These are phyloP conservation scores for Limosa lapponica DNA, from an alignment of 2,797 vertebrate species.

Conservation along the genomic window DNA sequence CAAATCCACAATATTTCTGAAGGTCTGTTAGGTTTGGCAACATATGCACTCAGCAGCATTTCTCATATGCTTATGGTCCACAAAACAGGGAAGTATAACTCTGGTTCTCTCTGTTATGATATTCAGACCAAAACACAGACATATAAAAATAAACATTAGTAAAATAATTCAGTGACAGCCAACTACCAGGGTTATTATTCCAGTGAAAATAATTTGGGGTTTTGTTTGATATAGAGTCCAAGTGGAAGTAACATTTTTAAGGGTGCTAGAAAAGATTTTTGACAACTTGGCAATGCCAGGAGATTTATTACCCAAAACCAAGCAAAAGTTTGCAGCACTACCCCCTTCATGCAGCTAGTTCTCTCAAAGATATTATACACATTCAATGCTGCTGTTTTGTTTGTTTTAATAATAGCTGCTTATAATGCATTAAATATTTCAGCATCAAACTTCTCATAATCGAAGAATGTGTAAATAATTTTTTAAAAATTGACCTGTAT, in stretches of 20 bases:
- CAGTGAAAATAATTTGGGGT: neutral
- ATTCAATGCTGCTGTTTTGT: neutral
- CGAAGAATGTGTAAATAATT: neutral
- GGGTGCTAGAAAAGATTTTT: neutral
- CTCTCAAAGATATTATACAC: neutral
- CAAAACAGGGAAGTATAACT: neutral
- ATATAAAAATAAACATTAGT: neutral
- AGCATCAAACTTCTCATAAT: neutral
- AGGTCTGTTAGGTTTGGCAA: neutral
- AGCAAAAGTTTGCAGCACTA: neutral
- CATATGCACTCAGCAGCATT: neutral
- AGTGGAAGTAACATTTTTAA: neutral
- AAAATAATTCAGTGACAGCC: neutral
- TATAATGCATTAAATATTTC: neutral
- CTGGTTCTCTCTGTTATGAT: neutral
- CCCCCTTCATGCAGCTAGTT: neutral
- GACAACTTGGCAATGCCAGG: neutral
- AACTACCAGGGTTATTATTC: neutral
- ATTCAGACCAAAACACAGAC: neutral
- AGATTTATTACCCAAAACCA: neutral
- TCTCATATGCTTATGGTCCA: neutral
- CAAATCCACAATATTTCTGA: neutral
- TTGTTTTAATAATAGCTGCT: neutral
- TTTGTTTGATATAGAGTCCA: neutral
- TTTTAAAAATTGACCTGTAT: neutral